Percentiles rank a stretch among this genome's conserved stretches.
Evolutionary conservation across 92 coral and sea anemone species (phyloP).

Genomic region (Diadumene lineata): DNA sequence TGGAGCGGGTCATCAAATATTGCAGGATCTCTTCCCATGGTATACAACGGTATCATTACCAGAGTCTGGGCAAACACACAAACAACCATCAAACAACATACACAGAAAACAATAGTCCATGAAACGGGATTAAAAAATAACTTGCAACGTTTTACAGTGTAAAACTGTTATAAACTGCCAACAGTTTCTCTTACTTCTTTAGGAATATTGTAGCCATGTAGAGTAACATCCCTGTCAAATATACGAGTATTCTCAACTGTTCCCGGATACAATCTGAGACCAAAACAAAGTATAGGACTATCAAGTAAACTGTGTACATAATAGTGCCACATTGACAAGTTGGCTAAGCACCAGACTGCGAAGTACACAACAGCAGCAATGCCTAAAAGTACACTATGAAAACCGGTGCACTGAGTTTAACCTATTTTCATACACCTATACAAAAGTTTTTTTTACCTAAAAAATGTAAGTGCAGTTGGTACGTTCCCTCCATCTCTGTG

Average conservation of each 20-base stretch:
- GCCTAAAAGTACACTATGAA: too few species aligned
- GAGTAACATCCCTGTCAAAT: slow-evolving; percentile 33
- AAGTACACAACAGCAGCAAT: too few species aligned
- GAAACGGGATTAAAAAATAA: too few species aligned
- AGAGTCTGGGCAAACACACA: neutral
- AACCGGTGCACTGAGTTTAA: too few species aligned
- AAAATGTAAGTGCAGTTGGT: too few species aligned
- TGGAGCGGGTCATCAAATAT: slow-evolving; percentile 46
- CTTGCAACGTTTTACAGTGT: too few species aligned
- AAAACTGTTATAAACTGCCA: too few species aligned
- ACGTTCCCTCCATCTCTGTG: too few species aligned
- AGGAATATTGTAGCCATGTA: slow-evolving; percentile 61
- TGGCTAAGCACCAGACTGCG: too few species aligned
- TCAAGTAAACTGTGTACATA: neutral
- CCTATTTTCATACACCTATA: too few species aligned
- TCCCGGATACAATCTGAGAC: slow-evolving; percentile 45
- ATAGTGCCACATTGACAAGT: neutral
- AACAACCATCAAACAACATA: neutral
- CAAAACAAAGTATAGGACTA: neutral
- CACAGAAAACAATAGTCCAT: neutral
- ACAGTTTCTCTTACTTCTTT: slow-evolving; percentile 45
- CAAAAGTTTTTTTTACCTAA: too few species aligned
- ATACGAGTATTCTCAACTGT: slow-evolving; percentile 13
- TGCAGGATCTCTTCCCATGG: slow-evolving; percentile 53
- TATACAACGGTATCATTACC: neutral